Percentiles rank a stretch among this genome's conserved stretches.
Evolutionary conservation across 2,888 invertebrate genomes (phyloP).

Genomic region (Epiblema foenella): DNA sequence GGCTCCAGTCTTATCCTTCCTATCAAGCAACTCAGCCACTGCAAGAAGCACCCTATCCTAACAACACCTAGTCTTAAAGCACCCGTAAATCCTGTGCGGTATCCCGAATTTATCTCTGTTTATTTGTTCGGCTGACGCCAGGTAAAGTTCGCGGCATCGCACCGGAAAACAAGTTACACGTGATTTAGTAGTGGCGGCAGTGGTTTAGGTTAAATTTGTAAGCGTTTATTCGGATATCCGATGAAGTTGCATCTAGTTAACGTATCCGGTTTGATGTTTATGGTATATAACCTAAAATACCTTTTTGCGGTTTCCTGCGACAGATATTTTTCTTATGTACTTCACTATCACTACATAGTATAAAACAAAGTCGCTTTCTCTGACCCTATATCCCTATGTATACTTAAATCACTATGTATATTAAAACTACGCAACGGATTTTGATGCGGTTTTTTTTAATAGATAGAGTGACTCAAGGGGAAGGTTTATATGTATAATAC

Average conservation of each 20-base stretch:
- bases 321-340: not conserved
- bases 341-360: too few species aligned
- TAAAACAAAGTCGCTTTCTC: too few species aligned
- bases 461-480: too few species aligned
- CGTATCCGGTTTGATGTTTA: not conserved
- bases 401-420: too few species aligned
- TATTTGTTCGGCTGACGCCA: constrained; percentile 26
- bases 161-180: constrained; percentile 24
- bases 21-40: too few species aligned
- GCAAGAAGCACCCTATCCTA: not conserved
- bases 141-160: constrained; percentile 18
- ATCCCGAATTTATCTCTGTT: constrained; percentile 32
- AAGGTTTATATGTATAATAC: too few species aligned
- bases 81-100: constrained; percentile 18
- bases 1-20: too few species aligned
- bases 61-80: constrained; percentile 15
- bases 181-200: constrained; percentile 30
- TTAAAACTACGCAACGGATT: too few species aligned
- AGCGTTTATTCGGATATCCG: constrained; percentile 20
- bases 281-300: not conserved
- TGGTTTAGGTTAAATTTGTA: constrained; percentile 29
- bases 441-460: too few species aligned
- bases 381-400: too few species aligned
- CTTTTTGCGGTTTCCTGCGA: not conserved
- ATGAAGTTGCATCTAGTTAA: constrained; percentile 15